Conservation (phyloP, 2,888 invertebrate genomes). For the Augochlorella aurata region DNA sequence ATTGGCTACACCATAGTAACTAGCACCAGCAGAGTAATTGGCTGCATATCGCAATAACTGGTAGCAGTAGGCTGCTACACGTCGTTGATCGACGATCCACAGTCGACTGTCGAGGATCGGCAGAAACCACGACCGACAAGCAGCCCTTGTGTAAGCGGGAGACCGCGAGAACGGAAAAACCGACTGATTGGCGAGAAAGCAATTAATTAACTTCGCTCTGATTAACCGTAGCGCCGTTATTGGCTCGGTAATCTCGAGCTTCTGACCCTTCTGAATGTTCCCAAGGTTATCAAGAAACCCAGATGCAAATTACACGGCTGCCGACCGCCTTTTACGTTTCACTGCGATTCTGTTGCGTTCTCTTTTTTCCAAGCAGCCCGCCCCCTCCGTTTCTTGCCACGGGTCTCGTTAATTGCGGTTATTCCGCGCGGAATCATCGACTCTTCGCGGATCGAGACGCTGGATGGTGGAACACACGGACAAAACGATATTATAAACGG, state of each 20-base stretch:
- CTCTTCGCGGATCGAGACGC: neutral
- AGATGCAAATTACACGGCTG: constrained; percentile 10
- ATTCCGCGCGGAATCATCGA: neutral
- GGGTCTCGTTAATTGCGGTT: neutral
- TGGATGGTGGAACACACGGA: neutral
- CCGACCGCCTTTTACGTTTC: neutral
- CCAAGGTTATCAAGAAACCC: constrained; percentile 2
- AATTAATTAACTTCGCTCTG: constrained; percentile 29
- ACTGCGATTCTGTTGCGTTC: neutral
- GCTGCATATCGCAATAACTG: neutral
- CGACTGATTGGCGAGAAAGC: constrained; percentile 30
- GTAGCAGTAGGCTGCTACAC: neutral
- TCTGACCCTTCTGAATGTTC: neutral
- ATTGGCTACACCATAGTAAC: too few species aligned
- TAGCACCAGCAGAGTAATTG: too few species aligned
- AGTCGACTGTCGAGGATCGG: neutral
- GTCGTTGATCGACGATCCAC: too few species aligned
- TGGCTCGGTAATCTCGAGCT: constrained; percentile 3
- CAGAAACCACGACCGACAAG: constrained; percentile 5
- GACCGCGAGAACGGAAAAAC: constrained; percentile 5
- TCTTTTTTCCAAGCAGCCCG: too few species aligned
- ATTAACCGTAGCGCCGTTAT: constrained; percentile 32
- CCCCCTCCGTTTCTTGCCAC: neutral
- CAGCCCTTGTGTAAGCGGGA: neutral
- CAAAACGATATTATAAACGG: too few species aligned